Evolutionary conservation across 1,140 invertebrate genomes (phyloP).

Genomic region (Drosophila pallidifrons): DNA sequence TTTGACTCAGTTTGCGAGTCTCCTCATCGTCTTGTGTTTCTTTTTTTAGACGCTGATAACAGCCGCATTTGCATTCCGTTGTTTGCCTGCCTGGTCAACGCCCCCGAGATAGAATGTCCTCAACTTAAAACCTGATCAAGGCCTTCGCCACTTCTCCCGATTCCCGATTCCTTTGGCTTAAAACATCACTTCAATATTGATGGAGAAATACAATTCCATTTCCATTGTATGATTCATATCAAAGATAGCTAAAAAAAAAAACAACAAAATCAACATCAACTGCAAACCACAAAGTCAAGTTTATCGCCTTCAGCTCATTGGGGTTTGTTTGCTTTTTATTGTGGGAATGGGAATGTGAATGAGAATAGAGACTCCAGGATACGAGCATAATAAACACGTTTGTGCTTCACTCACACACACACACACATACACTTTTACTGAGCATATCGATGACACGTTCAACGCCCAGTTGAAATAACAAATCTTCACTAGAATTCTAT

Average conservation of each 20-base stretch:
- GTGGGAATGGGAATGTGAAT: neutral
- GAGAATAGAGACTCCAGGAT: constrained; percentile 24
- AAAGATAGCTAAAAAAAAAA: constrained; percentile 25
- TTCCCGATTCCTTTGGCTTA: constrained; percentile 10
- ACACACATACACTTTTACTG: neutral
- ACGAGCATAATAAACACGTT: constrained; percentile 32
- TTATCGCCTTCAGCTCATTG: constrained; percentile 40
- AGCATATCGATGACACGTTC: constrained; percentile 17
- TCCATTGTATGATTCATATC: constrained; percentile 22
- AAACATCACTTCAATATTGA: constrained; percentile 34
- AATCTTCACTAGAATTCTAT: neutral
- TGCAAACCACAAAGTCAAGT: constrained; percentile 13
- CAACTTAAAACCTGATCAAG: constrained; percentile 10
- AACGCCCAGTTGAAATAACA: neutral
- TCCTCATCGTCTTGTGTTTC: constrained; percentile 30
- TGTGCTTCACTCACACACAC: neutral
- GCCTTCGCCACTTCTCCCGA: neutral
- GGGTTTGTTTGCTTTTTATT: constrained; percentile 29
- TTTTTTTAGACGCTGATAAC: constrained; percentile 57
- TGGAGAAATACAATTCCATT: constrained; percentile 1
- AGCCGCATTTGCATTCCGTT: constrained; percentile 14
- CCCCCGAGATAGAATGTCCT: constrained; percentile 56
- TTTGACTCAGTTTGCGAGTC: constrained; percentile 41
- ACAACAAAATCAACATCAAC: neutral
- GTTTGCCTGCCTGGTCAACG: constrained; percentile 61